These are phyloP conservation scores for Drosophila picticornis DNA, from an alignment of 2,888 invertebrate genomes.

Conservation along the genomic window DNA sequence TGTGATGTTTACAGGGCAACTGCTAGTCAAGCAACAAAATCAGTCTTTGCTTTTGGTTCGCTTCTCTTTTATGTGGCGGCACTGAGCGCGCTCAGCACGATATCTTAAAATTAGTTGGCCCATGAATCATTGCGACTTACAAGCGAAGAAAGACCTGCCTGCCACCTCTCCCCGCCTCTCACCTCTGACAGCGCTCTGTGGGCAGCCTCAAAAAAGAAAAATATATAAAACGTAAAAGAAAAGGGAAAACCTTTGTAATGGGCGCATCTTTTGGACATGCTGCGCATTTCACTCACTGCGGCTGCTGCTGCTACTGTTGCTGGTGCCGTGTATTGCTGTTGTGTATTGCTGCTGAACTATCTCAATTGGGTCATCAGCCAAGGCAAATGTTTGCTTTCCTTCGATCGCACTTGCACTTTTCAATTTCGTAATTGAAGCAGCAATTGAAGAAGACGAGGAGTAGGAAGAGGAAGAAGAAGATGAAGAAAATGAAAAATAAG, in stretches of 20 bases:
- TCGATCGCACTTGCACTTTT: constrained; percentile 73
- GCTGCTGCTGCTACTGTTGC: constrained; percentile 3
- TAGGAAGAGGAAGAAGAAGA: not conserved
- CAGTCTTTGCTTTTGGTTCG: not conserved
- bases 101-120: constrained; percentile 50
- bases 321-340: constrained; percentile 2
- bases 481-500: constrained; percentile 18
- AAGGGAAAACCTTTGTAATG: constrained; percentile 54
- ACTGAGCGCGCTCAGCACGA: constrained; percentile 41
- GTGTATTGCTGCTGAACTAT: constrained; percentile 49
- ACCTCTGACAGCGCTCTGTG: not conserved
- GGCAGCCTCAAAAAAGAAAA: constrained; percentile 7
- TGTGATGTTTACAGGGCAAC: not conserved
- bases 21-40: not conserved
- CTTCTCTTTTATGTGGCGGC: constrained; percentile 18
- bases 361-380: constrained; percentile 69
- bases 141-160: constrained; percentile 16
- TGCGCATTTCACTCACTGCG: constrained; percentile 54
- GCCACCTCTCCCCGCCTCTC: not conserved
- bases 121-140: constrained; percentile 53
- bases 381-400: constrained; percentile 51
- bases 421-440: constrained; percentile 68
- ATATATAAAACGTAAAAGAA: constrained; percentile 16
- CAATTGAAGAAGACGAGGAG: constrained; percentile 5
- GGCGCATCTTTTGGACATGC: constrained; percentile 40